phyloP scores from a whole-genome alignment of 2,888 invertebrate genomes.

The Selenia dentaria region DNA sequence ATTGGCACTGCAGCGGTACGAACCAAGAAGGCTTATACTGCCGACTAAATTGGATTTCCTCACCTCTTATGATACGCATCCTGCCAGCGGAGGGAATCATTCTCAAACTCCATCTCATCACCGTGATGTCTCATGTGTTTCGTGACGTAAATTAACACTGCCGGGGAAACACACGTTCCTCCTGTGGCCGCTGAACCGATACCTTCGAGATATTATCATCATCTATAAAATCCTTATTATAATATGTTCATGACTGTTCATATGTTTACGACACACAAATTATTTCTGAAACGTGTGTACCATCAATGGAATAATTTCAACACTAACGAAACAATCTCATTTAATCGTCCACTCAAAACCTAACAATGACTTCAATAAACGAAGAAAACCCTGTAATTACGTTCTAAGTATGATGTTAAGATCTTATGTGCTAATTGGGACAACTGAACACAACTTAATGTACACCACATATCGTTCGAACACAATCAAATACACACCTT shows the following conservation, averaged over 20 bases:
- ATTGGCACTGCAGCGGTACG: too few species aligned
- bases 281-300: slow-evolving; percentile 1
- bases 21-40: too few species aligned
- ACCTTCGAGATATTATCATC: too few species aligned
- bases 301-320: slow-evolving; percentile 16
- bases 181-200: too few species aligned
- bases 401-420: slow-evolving; percentile 36
- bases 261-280: neutral
- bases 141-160: too few species aligned
- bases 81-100: too few species aligned
- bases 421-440: slow-evolving; percentile 60
- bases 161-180: too few species aligned
- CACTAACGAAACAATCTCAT: slow-evolving; percentile 28
- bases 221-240: neutral
- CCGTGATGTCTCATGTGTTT: too few species aligned
- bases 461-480: neutral
- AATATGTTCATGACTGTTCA: slow-evolving; percentile 7
- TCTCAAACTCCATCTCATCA: too few species aligned
- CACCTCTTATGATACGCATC: too few species aligned
- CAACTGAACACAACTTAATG: slow-evolving; percentile 24
- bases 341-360: slow-evolving; percentile 25
- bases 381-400: slow-evolving; percentile 36
- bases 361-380: slow-evolving; percentile 31
- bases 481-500: slow-evolving; percentile 11
- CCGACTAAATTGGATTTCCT: too few species aligned